Base-by-base conservation (phyloP, 2,888 invertebrate species). In the Perdita meconis region DNA sequence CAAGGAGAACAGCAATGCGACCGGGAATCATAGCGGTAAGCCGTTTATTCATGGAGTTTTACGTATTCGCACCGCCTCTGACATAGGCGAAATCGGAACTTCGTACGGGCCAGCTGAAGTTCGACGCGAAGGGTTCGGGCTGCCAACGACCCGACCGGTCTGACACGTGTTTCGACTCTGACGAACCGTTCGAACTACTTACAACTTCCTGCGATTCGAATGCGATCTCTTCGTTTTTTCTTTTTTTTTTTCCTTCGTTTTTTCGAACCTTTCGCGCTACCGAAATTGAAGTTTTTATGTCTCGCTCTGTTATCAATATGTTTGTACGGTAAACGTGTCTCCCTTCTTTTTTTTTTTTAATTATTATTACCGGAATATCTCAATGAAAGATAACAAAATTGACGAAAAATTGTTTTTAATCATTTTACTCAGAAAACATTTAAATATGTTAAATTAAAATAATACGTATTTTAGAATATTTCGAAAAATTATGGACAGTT, bases 11-110 rank as follows among this genome's bases (percentile, higher is more conserved):
- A 89, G 90, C 84, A 91, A 87, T 86, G 89, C 88, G 64, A 87
- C 90, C 77, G 92, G 91, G 74, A 92, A 92, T 88, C 90, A 92
- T 84, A 89, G 89, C 81, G 93, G 93, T 93, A 85, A 92, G 92
- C 88, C 26, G 51, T 79, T 69, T 67, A 51, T 69, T 82, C 70
- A 57, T 47, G 65, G 19, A 63, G 59, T 65, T 78, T 72, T 72
- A 68, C 71, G 63, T 70, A 73, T n/a, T n/a, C 70, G 72, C 59
- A 30, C 30, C n/a, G 61, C 16, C 12, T 59, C 60, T 72, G 76
- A 66, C 44, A 65, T 34, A 72, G 76, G 50, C 38, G 63, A 68
- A 50, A 69, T 61, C 53, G 64, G 66, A 65, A 70, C 57, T 64
- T 60, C 64, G 40, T 47, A 30, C 13, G 47, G 65, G 47, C 40